Evolutionary conservation across 2,113 vertebrate species (phyloP).

Genomic region (Anhinga anhinga): DNA sequence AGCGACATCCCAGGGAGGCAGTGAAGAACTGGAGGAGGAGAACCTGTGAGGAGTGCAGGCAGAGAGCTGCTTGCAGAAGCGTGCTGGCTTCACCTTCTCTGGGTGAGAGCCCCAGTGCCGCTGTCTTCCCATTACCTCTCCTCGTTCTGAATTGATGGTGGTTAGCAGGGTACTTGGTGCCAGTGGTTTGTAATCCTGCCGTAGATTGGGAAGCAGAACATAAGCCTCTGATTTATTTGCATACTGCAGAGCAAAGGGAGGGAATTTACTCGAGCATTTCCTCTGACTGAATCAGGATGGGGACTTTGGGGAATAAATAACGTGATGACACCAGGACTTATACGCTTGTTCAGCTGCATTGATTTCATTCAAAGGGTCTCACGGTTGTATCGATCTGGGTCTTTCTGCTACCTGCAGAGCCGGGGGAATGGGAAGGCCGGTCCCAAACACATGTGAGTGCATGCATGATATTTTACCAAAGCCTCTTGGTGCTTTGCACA

Average conservation of each 20-base stretch:
- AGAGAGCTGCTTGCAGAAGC: neutral
- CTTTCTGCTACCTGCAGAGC: slow-evolving; percentile 4
- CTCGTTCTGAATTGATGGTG: accelerated
- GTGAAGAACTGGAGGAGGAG: neutral
- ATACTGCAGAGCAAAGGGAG: neutral
- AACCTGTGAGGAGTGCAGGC: neutral
- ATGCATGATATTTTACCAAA: neutral
- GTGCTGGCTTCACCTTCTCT: neutral
- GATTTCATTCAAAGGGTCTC: slow-evolving; percentile 38
- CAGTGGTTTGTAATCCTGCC: accelerated
- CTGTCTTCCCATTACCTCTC: accelerated
- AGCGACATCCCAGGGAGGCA: neutral
- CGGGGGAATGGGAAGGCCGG: neutral
- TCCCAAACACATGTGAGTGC: accelerated
- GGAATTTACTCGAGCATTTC: neutral
- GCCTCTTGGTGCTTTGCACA: neutral
- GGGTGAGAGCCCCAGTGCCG: neutral
- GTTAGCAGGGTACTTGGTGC: neutral
- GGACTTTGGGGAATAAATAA: slow-evolving; percentile 39
- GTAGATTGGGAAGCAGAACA: neutral
- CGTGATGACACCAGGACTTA: slow-evolving; percentile 27
- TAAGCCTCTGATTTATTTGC: neutral
- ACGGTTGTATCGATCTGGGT: slow-evolving; percentile 9
- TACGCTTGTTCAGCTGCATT: slow-evolving; percentile 36
- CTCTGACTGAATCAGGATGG: neutral